These are phyloP conservation scores for Enteromius paludinosus DNA, from an alignment of 2,797 vertebrate genomes.

Conservation along the genomic window DNA sequence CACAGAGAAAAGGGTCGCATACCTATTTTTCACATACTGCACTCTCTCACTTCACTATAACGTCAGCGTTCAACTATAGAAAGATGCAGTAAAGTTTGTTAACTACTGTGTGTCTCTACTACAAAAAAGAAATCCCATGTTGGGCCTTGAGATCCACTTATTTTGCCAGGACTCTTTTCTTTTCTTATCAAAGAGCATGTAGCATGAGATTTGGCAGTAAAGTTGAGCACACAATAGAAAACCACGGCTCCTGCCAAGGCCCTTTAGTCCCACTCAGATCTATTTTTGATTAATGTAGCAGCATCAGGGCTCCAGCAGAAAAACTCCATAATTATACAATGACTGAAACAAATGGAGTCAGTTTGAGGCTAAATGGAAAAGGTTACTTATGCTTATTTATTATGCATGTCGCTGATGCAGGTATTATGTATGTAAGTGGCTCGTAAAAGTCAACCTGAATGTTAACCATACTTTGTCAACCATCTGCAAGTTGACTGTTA, in stretches of 20 bases:
- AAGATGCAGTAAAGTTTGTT: background rate
- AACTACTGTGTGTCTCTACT: background rate
- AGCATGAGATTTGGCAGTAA: constrained; percentile 36
- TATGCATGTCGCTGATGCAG: background rate
- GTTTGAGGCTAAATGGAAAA: constrained; percentile 39
- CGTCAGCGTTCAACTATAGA: background rate
- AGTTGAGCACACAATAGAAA: constrained; percentile 43
- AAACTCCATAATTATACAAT: constrained; percentile 52
- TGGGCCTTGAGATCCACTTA: constrained; percentile 9
- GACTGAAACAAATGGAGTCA: constrained; percentile 25
- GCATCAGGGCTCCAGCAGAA: constrained; percentile 45
- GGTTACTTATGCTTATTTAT: constrained; percentile 31
- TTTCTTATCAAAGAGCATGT: constrained; percentile 31
- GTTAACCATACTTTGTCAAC: background rate
- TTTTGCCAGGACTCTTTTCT: constrained; percentile 17
- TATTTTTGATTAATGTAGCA: constrained; percentile 59
- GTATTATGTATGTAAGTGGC: background rate
- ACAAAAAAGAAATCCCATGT: constrained; percentile 6
- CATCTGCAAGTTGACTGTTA: background rate
- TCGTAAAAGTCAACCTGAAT: background rate
- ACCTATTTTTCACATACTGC: background rate
- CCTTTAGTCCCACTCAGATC: constrained; percentile 50
- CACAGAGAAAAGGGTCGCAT: background rate
- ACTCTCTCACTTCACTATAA: background rate
- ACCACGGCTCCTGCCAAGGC: constrained; percentile 37